These are phyloP conservation scores for Fratercula arctica DNA, from an alignment of 2,797 vertebrate genomes.

Conservation along the genomic window DNA sequence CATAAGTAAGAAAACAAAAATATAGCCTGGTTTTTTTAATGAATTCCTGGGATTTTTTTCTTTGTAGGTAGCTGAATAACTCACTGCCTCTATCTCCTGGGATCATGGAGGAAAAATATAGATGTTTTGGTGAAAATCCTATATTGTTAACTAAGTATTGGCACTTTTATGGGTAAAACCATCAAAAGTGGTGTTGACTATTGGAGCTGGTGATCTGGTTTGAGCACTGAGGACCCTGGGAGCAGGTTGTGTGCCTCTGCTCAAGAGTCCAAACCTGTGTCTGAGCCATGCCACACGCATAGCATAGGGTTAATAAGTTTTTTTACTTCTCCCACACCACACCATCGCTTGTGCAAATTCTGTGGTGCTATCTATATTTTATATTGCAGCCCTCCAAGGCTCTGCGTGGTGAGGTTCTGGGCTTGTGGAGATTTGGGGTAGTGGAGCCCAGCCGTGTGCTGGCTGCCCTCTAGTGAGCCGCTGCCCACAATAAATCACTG, in stretches of 20 bases:
- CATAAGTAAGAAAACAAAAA: not conserved
- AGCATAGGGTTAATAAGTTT: not conserved
- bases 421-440: not conserved
- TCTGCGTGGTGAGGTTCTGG: not conserved
- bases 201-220: not conserved
- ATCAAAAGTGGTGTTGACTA: not conserved
- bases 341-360: fast-evolving
- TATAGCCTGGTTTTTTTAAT: not conserved
- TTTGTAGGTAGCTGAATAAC: not conserved
- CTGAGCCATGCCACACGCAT: fast-evolving
- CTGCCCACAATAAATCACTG: not conserved
- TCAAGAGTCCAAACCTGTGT: not conserved
- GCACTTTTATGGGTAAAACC: not conserved
- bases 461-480: slow-evolving; percentile 65
- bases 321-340: not conserved
- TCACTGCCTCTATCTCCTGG: not conserved
- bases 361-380: fast-evolving
- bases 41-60: not conserved
- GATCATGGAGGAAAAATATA: not conserved
- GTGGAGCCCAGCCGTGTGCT: not conserved
- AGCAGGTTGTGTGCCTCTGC: not conserved
- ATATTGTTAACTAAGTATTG: not conserved
- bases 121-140: not conserved
- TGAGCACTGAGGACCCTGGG: fast-evolving
- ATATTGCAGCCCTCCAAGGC: fast-evolving